Evolutionary conservation across 2,113 vertebrate species (phyloP).

Genomic region (Taurulus bubalis): DNA sequence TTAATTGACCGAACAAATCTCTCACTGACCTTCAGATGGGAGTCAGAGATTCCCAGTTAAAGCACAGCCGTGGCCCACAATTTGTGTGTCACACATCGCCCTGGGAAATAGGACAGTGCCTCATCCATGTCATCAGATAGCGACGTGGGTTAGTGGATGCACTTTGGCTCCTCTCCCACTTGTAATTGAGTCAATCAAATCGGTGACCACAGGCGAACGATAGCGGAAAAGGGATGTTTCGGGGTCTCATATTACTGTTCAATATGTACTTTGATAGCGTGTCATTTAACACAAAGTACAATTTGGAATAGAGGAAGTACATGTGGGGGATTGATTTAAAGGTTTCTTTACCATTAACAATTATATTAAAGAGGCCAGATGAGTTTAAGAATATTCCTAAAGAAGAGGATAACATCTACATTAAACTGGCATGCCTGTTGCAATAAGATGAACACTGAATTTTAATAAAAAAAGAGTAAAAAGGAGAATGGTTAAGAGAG

Average conservation of each 20-base stretch:
- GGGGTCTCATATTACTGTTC: neutral
- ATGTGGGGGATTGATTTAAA: neutral
- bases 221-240: neutral
- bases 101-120: conserved; percentile 74
- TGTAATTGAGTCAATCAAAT: conserved; percentile 54
- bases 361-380: neutral
- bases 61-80: conserved; percentile 32
- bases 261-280: neutral
- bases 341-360: neutral
- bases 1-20: conserved; percentile 54
- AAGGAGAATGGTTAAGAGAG: neutral
- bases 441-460: neutral
- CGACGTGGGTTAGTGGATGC: conserved; percentile 51
- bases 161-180: conserved; percentile 54
- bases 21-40: conserved; percentile 55
- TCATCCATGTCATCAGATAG: conserved; percentile 63
- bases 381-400: neutral
- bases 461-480: neutral
- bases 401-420: neutral
- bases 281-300: neutral
- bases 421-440: neutral
- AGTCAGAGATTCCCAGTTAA: conserved; percentile 63
- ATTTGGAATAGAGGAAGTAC: neutral
- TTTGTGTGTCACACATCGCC: conserved; percentile 73
- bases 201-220: conserved; percentile 33